Percentiles rank a stretch among this genome's conserved stretches.
Conservation (phyloP, 2,797 vertebrate species). For the Melopsittacus undulatus region DNA sequence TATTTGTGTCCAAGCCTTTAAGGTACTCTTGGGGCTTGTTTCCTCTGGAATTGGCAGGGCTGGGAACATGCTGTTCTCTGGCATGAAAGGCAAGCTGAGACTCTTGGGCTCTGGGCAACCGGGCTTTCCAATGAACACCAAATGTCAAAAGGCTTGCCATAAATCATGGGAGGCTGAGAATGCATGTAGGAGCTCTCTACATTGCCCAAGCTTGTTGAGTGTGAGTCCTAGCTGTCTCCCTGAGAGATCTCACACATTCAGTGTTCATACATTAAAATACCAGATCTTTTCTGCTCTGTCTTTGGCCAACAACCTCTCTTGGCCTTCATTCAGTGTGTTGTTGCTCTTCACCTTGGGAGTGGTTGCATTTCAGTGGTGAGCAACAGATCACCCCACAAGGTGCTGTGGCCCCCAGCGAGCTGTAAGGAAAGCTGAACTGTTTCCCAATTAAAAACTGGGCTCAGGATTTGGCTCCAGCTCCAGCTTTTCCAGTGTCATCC, state of each 20-base stretch:
- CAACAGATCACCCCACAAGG: not conserved
- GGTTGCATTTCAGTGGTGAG: not conserved
- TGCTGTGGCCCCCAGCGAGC: not conserved
- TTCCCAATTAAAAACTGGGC: constrained; percentile 6
- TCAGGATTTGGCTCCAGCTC: not conserved
- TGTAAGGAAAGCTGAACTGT: not conserved
- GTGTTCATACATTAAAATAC: not conserved
- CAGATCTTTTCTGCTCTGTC: not conserved
- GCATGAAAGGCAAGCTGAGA: not conserved
- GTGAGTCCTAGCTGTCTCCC: not conserved
- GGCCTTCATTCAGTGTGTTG: not conserved
- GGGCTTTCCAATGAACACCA: not conserved
- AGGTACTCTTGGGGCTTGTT: constrained; percentile 45
- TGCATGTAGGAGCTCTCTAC: not conserved
- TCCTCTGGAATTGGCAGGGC: not conserved
- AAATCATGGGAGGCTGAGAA: not conserved
- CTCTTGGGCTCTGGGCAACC: not conserved
- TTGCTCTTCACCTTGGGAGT: constrained; percentile 1
- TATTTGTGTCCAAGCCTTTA: constrained; percentile 46
- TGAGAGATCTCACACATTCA: not conserved
- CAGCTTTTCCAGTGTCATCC: not conserved
- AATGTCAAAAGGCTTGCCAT: not conserved
- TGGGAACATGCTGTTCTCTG: not conserved
- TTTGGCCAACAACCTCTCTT: not conserved
- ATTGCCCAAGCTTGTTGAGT: not conserved